phyloP scores from a whole-genome alignment of 2,113 vertebrate genomes.

The Grallaria varia region DNA sequence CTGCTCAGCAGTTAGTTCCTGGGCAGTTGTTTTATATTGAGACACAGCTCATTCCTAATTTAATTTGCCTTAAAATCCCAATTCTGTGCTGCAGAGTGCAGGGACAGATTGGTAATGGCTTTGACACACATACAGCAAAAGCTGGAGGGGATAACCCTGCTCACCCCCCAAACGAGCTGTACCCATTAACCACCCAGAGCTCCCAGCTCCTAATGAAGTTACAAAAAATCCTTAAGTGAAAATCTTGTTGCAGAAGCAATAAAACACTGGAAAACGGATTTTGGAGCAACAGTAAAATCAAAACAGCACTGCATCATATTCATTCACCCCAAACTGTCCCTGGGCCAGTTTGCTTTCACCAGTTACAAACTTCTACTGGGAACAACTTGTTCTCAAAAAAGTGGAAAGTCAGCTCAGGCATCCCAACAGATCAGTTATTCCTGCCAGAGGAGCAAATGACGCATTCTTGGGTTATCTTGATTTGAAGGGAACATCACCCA shows the following conservation, averaged over 20 bases:
- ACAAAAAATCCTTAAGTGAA: not conserved
- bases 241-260: not conserved
- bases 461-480: fast-evolving
- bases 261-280: not conserved
- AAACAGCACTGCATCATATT: not conserved
- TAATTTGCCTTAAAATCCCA: not conserved
- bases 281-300: not conserved
- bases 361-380: not conserved
- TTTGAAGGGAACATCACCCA: not conserved
- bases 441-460: not conserved
- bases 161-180: not conserved
- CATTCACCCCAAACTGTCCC: not conserved
- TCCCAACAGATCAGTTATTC: not conserved
- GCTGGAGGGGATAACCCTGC: not conserved
- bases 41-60: not conserved
- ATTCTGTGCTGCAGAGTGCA: not conserved
- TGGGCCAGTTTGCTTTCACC: not conserved
- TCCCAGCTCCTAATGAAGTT: not conserved
- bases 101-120: not conserved
- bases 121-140: not conserved
- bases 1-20: not conserved
- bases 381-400: not conserved
- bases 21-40: not conserved
- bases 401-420: not conserved
- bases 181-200: not conserved